Conservation (phyloP, 1,140 invertebrate species). For the Mylabris phalerata region DNA sequence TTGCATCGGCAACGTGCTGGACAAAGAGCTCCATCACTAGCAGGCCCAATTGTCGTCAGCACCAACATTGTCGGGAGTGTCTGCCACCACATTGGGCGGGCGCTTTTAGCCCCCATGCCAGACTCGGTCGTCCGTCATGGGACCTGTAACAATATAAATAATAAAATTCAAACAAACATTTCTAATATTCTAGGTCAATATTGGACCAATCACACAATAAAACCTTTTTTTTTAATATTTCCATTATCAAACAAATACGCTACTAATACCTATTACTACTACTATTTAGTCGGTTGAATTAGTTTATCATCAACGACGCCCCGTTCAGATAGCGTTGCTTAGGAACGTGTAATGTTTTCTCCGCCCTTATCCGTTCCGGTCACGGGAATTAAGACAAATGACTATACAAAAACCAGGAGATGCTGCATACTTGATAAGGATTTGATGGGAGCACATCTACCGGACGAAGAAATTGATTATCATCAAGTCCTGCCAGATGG, state of each 20-base stretch:
- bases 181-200: no score
- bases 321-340: constrained; percentile 21
- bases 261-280: no score
- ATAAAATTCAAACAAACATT: not conserved
- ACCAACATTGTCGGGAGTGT: constrained; percentile 31
- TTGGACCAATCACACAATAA: no score
- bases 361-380: constrained; percentile 23
- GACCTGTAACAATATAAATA: constrained; percentile 35
- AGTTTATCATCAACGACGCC: constrained; percentile 2
- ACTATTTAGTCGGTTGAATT: not conserved
- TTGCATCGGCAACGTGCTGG: constrained; percentile 74
- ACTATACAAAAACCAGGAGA: constrained; percentile 27
- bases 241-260: no score
- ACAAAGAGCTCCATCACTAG: constrained; percentile 56
- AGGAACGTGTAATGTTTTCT: constrained; percentile 21
- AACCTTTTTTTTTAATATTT: no score
- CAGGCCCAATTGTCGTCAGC: constrained; percentile 34
- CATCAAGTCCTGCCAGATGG: constrained; percentile 1
- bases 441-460: constrained; percentile 23
- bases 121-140: constrained; percentile 36
- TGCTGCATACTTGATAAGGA: constrained; percentile 29
- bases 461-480: constrained; percentile 18
- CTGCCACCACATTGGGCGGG: constrained; percentile 38
- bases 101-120: constrained; percentile 40
- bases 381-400: constrained; percentile 29